Conservation (phyloP, 2,888 invertebrate genomes). For the Tetranychus truncatus region DNA sequence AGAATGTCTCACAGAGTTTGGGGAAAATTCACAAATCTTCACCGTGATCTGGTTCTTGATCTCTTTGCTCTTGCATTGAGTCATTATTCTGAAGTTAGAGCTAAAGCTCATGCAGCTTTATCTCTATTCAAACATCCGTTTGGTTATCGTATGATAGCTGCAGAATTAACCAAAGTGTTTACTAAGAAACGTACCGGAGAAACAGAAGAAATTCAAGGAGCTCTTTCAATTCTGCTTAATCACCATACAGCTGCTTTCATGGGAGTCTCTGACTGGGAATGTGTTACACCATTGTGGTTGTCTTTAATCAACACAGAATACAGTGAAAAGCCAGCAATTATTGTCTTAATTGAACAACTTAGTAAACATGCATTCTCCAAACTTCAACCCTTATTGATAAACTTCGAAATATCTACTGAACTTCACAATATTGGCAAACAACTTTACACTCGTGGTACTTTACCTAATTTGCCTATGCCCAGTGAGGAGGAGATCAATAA, state of each 20-base stretch:
- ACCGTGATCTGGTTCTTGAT: slow-evolving; percentile 43
- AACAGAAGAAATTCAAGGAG: slow-evolving; percentile 52
- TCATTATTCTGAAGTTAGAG: slow-evolving; percentile 50
- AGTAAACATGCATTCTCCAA: slow-evolving; percentile 27
- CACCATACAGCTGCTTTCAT: slow-evolving; percentile 43
- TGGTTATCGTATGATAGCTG: slow-evolving; percentile 44
- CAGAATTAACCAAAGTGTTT: slow-evolving; percentile 43
- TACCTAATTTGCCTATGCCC: slow-evolving; percentile 14
- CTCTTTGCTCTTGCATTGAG: slow-evolving; percentile 46
- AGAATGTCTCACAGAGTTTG: slow-evolving; percentile 33
- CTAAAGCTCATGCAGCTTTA: slow-evolving; percentile 47
- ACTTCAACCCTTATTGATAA: slow-evolving; percentile 28
- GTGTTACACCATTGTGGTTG: slow-evolving; percentile 54
- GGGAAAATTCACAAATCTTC: slow-evolving; percentile 41
- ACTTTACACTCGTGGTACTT: slow-evolving; percentile 11
- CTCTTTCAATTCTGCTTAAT: slow-evolving; percentile 53
- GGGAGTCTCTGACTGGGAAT: slow-evolving; percentile 55
- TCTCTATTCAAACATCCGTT: slow-evolving; percentile 46
- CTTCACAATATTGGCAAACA: slow-evolving; percentile 12
- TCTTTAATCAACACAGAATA: slow-evolving; percentile 54
- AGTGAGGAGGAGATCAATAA: slow-evolving; percentile 21
- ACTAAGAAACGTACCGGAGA: slow-evolving; percentile 43
- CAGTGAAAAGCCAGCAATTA: slow-evolving; percentile 66
- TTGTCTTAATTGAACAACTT: slow-evolving; percentile 36
- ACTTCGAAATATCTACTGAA: slow-evolving; percentile 8